Base-by-base conservation (phyloP, 1,140 invertebrate species). In the Zaprionus ornatus region DNA sequence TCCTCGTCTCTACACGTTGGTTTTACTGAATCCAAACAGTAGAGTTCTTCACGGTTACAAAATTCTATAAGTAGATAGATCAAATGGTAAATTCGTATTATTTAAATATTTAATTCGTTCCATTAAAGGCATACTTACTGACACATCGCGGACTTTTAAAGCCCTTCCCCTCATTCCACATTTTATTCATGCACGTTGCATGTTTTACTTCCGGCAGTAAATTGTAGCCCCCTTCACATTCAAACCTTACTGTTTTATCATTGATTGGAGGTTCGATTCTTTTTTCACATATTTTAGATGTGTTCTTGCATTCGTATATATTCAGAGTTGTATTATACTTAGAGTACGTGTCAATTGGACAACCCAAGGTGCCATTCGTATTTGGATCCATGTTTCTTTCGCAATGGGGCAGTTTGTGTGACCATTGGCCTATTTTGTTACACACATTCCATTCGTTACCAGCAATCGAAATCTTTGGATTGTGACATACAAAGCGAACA, bases 281-380 rank as follows among this genome's bases (percentile, higher is more conserved):
- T 1, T 10, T 23, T 1, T 2, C 7, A 10, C 42, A 48, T 1
- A 1, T 0, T 0, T 4, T 0, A 10, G 9, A 10, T 10, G 9
- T 32, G 29, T 6, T 2, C 0, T 1, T 0, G 25, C 72, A 54
- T 2, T 61, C 0, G 1, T n/a, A 9, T 12, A 66, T 71, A 0
- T 1, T 25, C 9, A 65, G 12, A n/a, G 5, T 5, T 13, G 25
- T 0, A 6, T 35, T n/a, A n/a, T 64, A 57, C 2, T 57, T 3
- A 3, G 13, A 2, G 27, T 79, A 79, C 7, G 12, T 52, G 3
- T 71, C 17, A 45, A 79, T 42, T 45, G 17, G 42, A n/a, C 77
- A 79, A n/a, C 74, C 77, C 0, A n/a, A 17, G 0, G 0, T 3
- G 0, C 77, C 77, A 45, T 79, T 79, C 2, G 74, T 77, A 3